Conservation (phyloP, 2,797 vertebrate species). For the Rhinichthys osculus region DNA sequence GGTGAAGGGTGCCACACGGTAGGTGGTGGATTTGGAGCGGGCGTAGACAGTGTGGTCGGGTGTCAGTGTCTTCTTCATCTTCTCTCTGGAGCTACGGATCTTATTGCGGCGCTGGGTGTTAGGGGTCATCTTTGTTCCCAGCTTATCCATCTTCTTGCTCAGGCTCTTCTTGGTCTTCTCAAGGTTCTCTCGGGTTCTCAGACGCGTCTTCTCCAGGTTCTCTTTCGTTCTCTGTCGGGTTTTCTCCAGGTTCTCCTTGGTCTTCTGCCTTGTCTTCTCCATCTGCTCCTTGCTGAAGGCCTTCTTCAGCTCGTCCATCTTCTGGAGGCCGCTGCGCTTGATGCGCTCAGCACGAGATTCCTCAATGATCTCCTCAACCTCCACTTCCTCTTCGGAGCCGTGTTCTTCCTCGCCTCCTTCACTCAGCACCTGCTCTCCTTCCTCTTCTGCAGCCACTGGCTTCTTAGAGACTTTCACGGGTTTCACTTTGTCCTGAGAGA, state of each 20-base stretch:
- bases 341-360: slow-evolving; percentile 93
- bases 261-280: slow-evolving; percentile 86
- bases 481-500: slow-evolving; percentile 89
- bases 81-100: slow-evolving; percentile 90
- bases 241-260: slow-evolving; percentile 89
- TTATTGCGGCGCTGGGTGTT: slow-evolving; percentile 89
- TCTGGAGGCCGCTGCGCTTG: slow-evolving; percentile 89
- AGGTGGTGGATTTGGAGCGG: slow-evolving; percentile 91
- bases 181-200: slow-evolving; percentile 91
- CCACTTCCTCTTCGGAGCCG: slow-evolving; percentile 91
- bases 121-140: slow-evolving; percentile 90
- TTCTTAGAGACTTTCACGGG: slow-evolving; percentile 78
- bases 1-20: slow-evolving; percentile 97
- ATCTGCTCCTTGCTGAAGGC: slow-evolving; percentile 97
- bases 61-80: slow-evolving; percentile 92
- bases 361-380: slow-evolving; percentile 93
- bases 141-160: slow-evolving; percentile 93
- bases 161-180: slow-evolving; percentile 92
- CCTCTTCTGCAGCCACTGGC: slow-evolving; percentile 68
- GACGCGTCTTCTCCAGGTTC: slow-evolving; percentile 93
- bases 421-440: slow-evolving; percentile 80
- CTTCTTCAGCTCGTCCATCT: slow-evolving; percentile 94
- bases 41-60: slow-evolving; percentile 88
- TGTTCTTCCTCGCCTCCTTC: slow-evolving; percentile 79
- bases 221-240: slow-evolving; percentile 89